Base-by-base conservation (phyloP, 1,140 invertebrate genomes). In the Orchesella cincta region DNA sequence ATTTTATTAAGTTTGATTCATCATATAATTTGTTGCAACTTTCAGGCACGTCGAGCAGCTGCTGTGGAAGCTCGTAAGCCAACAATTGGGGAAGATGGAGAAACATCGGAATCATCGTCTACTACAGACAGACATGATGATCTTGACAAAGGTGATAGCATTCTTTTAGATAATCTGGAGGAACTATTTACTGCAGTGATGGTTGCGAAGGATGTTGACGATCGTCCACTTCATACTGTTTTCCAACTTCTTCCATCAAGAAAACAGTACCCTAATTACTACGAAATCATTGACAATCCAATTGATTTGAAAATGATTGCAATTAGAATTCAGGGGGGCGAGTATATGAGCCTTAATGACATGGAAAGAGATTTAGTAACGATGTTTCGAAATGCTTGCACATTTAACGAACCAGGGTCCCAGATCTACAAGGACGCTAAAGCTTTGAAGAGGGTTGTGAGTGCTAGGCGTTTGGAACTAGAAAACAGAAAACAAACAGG, bases 341-440 rank as follows among this genome's bases (percentile, higher is more conserved):
- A 92, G 64, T 97, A 96, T 83, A 85, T 88, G 0, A 89, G 85
- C 78, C 84, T 98, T 16, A 86, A 87, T 67, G 94, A 97, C 62
- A 88, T 99, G 87, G 96, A 98, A 85, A 91, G 91, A 75, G 97
- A 99, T 88, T 85, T 99, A 8, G 84, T 93, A 79, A 86, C 95
- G 26, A 96, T 99, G 92, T 93, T 94, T 46, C 92, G 92, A 79
- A 99, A 99, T 87, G 97, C 98, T 0, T 98, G 95, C 84, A 88
- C 90, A 3, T 99, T 98, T 84, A 99, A 99, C 86, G 97, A 98
- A 84, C 95, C 97, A 0, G 95, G 95, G 0, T 98, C 96, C 1
- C 91, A 93, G 84, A 98, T 99, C 81, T 98, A 98, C 84, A 98
- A 96, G 86, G 94, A 98, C 88, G 96, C 96, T 0, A 95, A 95